Percentiles rank a stretch among this genome's conserved stretches.
Conservation (phyloP, 1,140 invertebrate genomes). For the Daktulosphaira vitifoliae region DNA sequence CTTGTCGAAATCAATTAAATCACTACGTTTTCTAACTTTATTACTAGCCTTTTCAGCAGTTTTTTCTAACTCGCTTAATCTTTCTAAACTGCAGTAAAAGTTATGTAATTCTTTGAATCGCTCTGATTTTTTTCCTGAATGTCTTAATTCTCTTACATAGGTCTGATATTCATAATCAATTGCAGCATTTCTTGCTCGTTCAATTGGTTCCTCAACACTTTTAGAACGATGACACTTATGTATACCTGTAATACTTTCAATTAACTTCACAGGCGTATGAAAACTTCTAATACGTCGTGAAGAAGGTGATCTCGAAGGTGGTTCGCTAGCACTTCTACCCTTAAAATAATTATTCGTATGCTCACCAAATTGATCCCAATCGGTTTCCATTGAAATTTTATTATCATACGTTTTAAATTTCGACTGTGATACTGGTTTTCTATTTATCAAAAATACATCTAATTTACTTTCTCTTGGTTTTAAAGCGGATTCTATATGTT, state of each 20-base stretch:
- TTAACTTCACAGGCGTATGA: slow-evolving; percentile 42
- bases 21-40: slow-evolving; percentile 57
- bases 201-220: slow-evolving; percentile 27
- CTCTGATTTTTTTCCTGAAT: slow-evolving; percentile 62
- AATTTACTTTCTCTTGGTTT: slow-evolving; percentile 8
- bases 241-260: slow-evolving; percentile 40
- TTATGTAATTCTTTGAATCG: slow-evolving; percentile 76
- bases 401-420: slow-evolving; percentile 58
- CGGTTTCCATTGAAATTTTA: background rate
- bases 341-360: slow-evolving; percentile 10
- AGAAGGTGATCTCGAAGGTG: slow-evolving; percentile 51
- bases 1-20: slow-evolving; percentile 75
- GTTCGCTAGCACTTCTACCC: slow-evolving; percentile 47
- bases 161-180: slow-evolving; percentile 52
- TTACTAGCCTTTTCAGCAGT: slow-evolving; percentile 61
- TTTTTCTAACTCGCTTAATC: slow-evolving; percentile 70
- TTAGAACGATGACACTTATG: slow-evolving; percentile 38
- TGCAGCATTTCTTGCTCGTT: slow-evolving; percentile 21
- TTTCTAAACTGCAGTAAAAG: slow-evolving; percentile 77
- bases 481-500: background rate
- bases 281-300: slow-evolving; percentile 53
- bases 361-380: slow-evolving; percentile 18
- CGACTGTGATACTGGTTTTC: slow-evolving; percentile 61
- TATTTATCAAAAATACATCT: slow-evolving; percentile 53
- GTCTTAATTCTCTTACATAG: slow-evolving; percentile 62